These are phyloP conservation scores for Anas flavirostris DNA, from an alignment of 2,797 vertebrate genomes.

Conservation along the genomic window DNA sequence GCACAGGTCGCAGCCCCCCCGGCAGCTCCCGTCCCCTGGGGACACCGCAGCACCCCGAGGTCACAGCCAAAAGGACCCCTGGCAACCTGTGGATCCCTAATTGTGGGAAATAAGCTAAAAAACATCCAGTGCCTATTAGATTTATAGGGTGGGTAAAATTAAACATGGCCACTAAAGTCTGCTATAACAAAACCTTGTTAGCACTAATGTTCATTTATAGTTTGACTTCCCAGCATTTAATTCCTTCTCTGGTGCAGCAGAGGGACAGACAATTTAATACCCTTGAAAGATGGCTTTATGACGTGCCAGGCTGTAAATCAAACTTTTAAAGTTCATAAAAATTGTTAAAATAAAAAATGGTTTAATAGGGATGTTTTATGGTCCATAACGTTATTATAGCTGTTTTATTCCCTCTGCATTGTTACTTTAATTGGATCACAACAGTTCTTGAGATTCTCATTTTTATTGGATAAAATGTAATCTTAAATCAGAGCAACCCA, in stretches of 20 bases:
- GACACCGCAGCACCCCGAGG: neutral
- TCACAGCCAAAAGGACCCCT: conserved; percentile 37
- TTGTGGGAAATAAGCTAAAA: conserved; percentile 74
- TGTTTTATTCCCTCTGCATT: conserved; percentile 80
- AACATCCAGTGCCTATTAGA: conserved; percentile 62
- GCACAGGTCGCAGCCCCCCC: neutral
- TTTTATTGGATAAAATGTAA: conserved; percentile 71
- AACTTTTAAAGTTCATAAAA: conserved; percentile 86
- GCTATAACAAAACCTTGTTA: conserved; percentile 82
- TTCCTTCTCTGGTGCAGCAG: conserved; percentile 74
- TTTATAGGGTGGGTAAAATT: conserved; percentile 82
- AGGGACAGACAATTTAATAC: conserved; percentile 78
- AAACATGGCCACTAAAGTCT: conserved; percentile 76
- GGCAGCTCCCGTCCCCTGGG: neutral
- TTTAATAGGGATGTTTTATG: conserved; percentile 86
- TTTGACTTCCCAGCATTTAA: conserved; percentile 81
- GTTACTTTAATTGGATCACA: conserved; percentile 82
- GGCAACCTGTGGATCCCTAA: conserved; percentile 74
- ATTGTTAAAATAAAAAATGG: conserved; percentile 85
- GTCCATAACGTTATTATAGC: conserved; percentile 83
- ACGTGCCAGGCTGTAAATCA: conserved; percentile 79
- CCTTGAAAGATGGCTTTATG: conserved; percentile 79
- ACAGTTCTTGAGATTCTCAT: conserved; percentile 76
- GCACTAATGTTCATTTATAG: conserved; percentile 83
- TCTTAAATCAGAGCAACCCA: conserved; percentile 76